A percentile compares a stretch with the other conserved stretches of the same genome.
Conservation (phyloP, 92 coral and sea anemone species). For the Nematostella vectensis region DNA sequence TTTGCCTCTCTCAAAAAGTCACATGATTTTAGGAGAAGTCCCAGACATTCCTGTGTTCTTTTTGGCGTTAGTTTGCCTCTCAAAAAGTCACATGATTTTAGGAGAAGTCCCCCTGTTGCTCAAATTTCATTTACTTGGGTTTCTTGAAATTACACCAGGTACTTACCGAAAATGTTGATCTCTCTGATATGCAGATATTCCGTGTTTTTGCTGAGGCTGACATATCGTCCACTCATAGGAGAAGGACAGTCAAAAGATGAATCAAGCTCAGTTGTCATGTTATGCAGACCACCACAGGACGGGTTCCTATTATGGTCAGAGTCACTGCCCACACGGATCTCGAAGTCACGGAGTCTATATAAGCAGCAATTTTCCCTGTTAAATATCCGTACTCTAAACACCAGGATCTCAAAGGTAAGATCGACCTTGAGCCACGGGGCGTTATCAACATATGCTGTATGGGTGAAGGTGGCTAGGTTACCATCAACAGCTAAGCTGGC, state of each 20-base stretch:
- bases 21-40: no score
- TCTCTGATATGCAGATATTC: background rate
- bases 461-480: background rate
- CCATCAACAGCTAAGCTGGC: background rate
- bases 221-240: background rate
- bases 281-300: conserved; percentile 10
- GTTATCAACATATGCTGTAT: background rate
- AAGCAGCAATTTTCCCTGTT: background rate
- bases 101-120: no score
- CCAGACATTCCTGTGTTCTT: no score
- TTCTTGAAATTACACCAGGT: no score
- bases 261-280: background rate
- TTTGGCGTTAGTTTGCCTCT: no score
- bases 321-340: conserved; percentile 1
- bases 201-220: background rate
- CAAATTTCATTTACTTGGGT: no score
- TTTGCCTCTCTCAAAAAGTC: no score
- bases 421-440: conserved; percentile 20
- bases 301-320: background rate
- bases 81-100: no score
- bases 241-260: background rate
- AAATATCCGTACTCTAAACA: conserved; percentile 3
- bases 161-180: background rate
- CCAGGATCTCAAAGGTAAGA: conserved; percentile 4
- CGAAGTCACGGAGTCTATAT: background rate